Percentiles rank a stretch among this genome's conserved stretches.
Evolutionary conservation across 1,140 invertebrate genomes (phyloP).

Genomic region (Galendromus occidentalis): DNA sequence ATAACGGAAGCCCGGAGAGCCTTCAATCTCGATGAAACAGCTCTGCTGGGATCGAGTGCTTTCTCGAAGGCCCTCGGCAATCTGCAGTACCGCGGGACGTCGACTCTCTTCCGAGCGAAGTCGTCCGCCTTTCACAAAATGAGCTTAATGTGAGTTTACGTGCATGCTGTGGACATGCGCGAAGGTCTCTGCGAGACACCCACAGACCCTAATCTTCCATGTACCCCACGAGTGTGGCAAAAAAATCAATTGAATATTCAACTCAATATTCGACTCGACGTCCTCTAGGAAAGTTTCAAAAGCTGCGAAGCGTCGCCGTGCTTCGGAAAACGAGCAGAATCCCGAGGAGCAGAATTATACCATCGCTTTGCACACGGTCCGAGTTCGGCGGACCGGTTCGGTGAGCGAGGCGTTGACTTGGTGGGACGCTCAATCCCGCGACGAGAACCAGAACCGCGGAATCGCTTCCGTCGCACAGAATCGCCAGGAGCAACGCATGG

Average conservation of each 20-base stretch:
- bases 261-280: too few relatives aligned
- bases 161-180: not conserved
- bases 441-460: not conserved
- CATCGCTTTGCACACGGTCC: not conserved
- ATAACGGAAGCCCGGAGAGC: constrained; percentile 21
- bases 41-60: constrained; percentile 27
- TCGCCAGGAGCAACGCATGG: not conserved
- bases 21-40: constrained; percentile 27
- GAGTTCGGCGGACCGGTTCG: not conserved
- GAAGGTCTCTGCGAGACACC: constrained; percentile 30
- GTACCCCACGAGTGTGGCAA: constrained; percentile 33
- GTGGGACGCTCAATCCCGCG: not conserved
- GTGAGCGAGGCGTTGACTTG: not conserved
- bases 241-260: constrained; percentile 23
- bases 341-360: not conserved
- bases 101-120: constrained; percentile 29
- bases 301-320: not conserved
- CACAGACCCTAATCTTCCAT: constrained; percentile 32
- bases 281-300: too few relatives aligned
- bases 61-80: constrained; percentile 35
- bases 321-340: not conserved
- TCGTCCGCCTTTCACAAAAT: constrained; percentile 14
- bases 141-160: not conserved
- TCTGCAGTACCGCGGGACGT: constrained; percentile 36
- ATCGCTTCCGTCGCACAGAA: not conserved